phyloP scores from a whole-genome alignment of 2,113 vertebrate genomes.

The Zosterops lateralis region DNA sequence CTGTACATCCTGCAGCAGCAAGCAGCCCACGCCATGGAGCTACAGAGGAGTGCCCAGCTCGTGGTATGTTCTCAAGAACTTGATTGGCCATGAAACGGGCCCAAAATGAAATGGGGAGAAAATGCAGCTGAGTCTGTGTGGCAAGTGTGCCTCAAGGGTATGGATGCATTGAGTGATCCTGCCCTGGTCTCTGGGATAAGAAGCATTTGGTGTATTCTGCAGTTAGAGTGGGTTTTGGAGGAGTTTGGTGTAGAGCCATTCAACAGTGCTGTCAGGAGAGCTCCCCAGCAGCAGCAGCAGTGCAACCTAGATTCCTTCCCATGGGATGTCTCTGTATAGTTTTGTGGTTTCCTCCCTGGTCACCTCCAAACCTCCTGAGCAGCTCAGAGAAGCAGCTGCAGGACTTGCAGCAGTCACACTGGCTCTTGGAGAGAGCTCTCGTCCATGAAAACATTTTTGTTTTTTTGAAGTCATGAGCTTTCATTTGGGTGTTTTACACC shows the following conservation, averaged over 20 bases:
- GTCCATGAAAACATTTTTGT: background rate
- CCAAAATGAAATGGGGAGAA: background rate
- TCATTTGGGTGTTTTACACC: background rate
- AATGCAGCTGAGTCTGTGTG: background rate
- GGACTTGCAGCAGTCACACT: background rate
- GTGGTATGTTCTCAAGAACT: conserved; percentile 70
- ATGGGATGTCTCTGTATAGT: background rate
- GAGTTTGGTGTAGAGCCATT: background rate
- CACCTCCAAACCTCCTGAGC: background rate
- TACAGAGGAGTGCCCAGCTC: conserved; percentile 89
- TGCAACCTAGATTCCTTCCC: rapidly evolving
- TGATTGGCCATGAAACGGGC: background rate
- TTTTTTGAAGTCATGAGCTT: background rate
- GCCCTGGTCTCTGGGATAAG: background rate
- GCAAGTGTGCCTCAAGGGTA: background rate
- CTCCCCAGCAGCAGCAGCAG: background rate
- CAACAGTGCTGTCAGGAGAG: background rate
- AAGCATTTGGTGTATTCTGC: background rate
- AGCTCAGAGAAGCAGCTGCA: background rate
- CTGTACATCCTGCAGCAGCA: conserved; percentile 96
- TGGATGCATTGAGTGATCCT: background rate
- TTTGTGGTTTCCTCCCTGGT: background rate
- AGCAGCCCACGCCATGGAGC: conserved; percentile 91
- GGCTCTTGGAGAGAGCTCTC: background rate
- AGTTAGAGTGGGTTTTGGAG: background rate